phyloP scores from a whole-genome alignment of 2,113 vertebrate species.

The Zapornia atra region DNA sequence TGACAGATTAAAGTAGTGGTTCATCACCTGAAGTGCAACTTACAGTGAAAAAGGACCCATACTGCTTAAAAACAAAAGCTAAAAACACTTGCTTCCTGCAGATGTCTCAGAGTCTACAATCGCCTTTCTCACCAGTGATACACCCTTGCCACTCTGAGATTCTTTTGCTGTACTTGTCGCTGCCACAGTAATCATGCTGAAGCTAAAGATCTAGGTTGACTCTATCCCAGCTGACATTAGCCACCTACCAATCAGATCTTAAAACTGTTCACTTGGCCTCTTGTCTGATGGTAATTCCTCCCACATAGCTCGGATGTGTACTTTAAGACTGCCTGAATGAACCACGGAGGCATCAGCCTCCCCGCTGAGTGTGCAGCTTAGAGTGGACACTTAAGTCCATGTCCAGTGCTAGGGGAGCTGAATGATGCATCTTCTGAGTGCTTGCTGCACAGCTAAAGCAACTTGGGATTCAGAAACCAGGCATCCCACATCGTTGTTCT shows the following conservation, averaged over 20 bases:
- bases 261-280: not conserved
- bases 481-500: too few species aligned
- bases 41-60: not conserved
- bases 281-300: not conserved
- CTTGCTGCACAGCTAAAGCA: not conserved
- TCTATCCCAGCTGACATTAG: not conserved
- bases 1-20: not conserved
- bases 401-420: accelerated
- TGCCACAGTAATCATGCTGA: not conserved
- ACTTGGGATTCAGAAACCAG: not conserved
- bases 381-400: not conserved
- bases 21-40: not conserved
- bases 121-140: not conserved
- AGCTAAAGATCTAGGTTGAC: not conserved
- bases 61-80: not conserved
- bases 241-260: not conserved
- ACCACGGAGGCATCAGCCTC: not conserved
- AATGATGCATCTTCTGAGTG: not conserved
- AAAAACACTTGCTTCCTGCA: not conserved
- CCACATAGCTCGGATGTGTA: not conserved
- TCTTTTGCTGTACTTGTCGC: not conserved
- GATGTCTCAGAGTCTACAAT: not conserved
- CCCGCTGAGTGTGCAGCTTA: not conserved
- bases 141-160: not conserved
- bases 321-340: not conserved